Conservation (phyloP, 2,113 vertebrate species). For the Dipodomys spectabilis region DNA sequence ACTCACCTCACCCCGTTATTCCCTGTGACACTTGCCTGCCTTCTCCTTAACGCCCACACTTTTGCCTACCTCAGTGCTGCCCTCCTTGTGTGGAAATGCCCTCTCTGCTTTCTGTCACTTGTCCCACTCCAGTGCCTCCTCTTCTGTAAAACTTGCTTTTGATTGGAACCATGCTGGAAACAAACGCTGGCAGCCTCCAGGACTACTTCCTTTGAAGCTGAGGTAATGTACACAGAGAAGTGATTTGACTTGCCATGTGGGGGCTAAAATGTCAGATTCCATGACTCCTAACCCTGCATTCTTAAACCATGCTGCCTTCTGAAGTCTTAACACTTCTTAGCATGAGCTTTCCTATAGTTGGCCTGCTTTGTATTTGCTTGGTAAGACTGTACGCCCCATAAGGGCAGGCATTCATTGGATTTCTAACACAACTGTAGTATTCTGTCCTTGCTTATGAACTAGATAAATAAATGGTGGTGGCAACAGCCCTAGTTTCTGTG, state of each 20-base stretch:
- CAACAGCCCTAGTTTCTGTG: constrained; percentile 49
- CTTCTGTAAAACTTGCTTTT: constrained; percentile 22
- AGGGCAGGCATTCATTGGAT: constrained; percentile 67
- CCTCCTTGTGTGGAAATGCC: neutral
- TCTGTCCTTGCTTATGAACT: constrained; percentile 33
- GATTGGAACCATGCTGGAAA: neutral
- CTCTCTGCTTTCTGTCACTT: neutral
- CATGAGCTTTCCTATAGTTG: constrained; percentile 6
- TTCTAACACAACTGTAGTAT: neutral
- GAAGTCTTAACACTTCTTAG: neutral
- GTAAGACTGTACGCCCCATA: constrained; percentile 74
- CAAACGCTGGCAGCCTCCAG: neutral
- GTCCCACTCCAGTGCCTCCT: neutral
- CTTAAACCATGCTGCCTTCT: constrained; percentile 4
- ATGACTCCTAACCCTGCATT: neutral
- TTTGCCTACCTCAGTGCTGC: constrained; percentile 46
- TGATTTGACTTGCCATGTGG: too few relatives aligned
- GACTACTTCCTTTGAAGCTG: neutral
- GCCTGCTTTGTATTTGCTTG: neutral
- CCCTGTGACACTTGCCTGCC: neutral
- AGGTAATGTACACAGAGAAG: neutral
- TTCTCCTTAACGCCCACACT: neutral
- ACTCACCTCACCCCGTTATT: neutral
- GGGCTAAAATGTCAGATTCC: neutral
- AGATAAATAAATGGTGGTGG: constrained; percentile 74